phyloP scores from a whole-genome alignment of 2,113 vertebrate species.

The Mustela lutreola region DNA sequence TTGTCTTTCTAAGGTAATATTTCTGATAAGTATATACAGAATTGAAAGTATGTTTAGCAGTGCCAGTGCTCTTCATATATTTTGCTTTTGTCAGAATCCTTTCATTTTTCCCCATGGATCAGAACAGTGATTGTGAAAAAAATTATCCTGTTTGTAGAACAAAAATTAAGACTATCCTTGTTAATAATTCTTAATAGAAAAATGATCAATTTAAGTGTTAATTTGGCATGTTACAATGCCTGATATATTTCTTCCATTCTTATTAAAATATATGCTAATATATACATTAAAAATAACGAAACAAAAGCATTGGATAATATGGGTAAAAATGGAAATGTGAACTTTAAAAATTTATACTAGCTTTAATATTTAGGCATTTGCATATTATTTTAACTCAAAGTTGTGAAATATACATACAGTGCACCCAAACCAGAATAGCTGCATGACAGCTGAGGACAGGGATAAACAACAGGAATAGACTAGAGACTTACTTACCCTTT shows the following conservation, averaged over 20 bases:
- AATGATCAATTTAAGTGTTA: neutral
- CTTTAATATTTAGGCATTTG: neutral
- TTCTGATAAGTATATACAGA: neutral
- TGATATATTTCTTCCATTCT: neutral
- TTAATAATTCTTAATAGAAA: neutral
- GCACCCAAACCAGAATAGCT: neutral
- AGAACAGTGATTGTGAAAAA: neutral
- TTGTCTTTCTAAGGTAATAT: neutral
- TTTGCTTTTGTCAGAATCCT: neutral
- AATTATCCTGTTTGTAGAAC: neutral
- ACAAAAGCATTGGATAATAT: neutral
- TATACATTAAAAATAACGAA: neutral
- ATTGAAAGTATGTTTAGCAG: neutral
- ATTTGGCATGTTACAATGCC: neutral
- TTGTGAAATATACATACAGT: neutral
- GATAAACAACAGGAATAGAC: neutral
- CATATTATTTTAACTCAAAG: neutral
- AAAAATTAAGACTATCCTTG: neutral
- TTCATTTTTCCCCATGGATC: neutral
- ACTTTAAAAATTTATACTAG: neutral
- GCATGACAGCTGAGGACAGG: neutral
- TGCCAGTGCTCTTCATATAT: neutral
- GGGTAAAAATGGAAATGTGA: neutral
- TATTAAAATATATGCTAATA: neutral
- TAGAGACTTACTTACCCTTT: neutral